A percentile compares a stretch with the other conserved stretches of the same genome.
Evolutionary conservation across 2,888 invertebrate genomes (phyloP).

Genomic region (Cinara cedri): DNA sequence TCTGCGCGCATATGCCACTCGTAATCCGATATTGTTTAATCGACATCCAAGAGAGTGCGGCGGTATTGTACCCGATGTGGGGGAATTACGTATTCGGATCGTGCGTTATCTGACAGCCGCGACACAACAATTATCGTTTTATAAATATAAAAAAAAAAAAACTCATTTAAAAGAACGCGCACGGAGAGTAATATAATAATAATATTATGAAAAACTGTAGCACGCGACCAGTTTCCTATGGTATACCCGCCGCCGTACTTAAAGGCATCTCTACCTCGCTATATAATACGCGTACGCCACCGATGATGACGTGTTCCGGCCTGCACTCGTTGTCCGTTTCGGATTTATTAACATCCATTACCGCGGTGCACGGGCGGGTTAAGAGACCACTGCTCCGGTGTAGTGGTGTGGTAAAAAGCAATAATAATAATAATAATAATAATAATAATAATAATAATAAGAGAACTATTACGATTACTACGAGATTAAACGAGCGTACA

Average conservation of each 20-base stretch:
- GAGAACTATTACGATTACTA: constrained; percentile 41
- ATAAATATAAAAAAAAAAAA: constrained; percentile 12
- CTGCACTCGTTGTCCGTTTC: constrained; percentile 27
- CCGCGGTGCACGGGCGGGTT: background rate
- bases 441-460: constrained; percentile 22
- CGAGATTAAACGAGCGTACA: constrained; percentile 33
- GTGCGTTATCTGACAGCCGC: constrained; percentile 5
- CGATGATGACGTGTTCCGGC: constrained; percentile 25
- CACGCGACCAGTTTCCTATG: constrained; percentile 46
- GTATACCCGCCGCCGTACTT: background rate
- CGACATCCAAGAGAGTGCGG: background rate
- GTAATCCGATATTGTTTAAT: constrained; percentile 34
- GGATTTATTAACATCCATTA: constrained; percentile 51
- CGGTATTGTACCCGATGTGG: no score
- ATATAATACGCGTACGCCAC: background rate
- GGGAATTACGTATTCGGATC: constrained; percentile 38
- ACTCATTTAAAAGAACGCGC: constrained; percentile 5
- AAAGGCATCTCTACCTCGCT: background rate
- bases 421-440: constrained; percentile 24
- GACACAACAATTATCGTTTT: constrained; percentile 35
- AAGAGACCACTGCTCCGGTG: constrained; percentile 5
- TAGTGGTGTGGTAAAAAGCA: background rate
- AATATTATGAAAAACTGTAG: background rate
- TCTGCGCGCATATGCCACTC: background rate
- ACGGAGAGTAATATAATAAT: background rate